Evolutionary conservation across 2,888 invertebrate genomes (phyloP), one percentile per base, ranked within the genome.

Genomic region (Allolobophora icterica): DNA sequence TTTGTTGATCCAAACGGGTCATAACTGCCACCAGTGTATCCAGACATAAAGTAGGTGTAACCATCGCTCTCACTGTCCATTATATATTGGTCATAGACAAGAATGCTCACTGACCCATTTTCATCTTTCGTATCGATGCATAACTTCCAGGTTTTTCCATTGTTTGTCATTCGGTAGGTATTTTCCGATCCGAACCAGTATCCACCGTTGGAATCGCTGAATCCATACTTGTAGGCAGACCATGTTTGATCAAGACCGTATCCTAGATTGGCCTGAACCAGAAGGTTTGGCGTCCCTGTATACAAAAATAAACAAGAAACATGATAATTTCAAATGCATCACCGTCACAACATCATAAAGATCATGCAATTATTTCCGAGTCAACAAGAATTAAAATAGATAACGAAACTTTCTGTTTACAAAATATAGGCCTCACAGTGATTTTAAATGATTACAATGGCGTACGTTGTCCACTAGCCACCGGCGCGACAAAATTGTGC

Each of bases 141-240:
- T 1, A 84, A 4, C 33, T 84, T 84, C 33, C 34, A 84, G 11
- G 13, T 84, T 35, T 21, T 84, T 19, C 33, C 33, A 35, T 35
- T 84, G 84, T 35, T 33, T 3, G 84, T 84, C 84, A 84, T 33
- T 19, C 21, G 84, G 33, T 84, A 8, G 4, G 33, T 1, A 1
- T 84, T 8, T 15, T 84, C 84, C 17, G 19, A 19, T 33, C 84
- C 84, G 33, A 4, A 17, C 33, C 33, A 84, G 34, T 19, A 84
- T 13, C 84, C 84, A 2, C 84, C 84, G 33, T 84, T 84, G 21
- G 84, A 33, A 35, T 35, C 34, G 84, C 33, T 84, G 84, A 84
- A 84, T 84, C 84, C 84, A 35, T 84, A 84, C 33, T 84, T 84
- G 84, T 84, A 84, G 19, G 33, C 19, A 33, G 84, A 33, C 84